Percentiles rank a stretch among this genome's conserved stretches.
Conservation (phyloP, 1,140 invertebrate genomes). For the Drosophila yakuba region DNA sequence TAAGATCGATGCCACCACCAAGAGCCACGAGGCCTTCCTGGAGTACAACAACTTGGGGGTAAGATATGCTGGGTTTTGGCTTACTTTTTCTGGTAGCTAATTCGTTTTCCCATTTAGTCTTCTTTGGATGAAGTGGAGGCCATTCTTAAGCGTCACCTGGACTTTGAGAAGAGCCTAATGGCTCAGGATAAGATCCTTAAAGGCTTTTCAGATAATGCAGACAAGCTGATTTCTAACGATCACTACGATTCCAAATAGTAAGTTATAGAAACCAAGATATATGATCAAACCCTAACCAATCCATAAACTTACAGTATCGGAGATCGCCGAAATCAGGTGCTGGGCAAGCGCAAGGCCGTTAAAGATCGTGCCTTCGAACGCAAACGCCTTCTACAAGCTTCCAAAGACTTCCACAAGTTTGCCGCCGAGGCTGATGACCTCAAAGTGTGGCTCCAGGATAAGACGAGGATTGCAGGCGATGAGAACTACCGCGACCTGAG, state of each 20-base stretch:
- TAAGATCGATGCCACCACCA: constrained; percentile 97
- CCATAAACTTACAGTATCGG: constrained; percentile 87
- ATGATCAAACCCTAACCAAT: neutral
- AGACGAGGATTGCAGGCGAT: constrained; percentile 95
- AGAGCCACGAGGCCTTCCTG: constrained; percentile 96
- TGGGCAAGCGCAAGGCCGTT: constrained; percentile 90
- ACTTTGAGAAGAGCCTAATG: constrained; percentile 96
- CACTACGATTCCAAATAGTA: constrained; percentile 95
- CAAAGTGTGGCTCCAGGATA: constrained; percentile 95
- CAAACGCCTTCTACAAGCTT: constrained; percentile 90
- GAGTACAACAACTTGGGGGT: constrained; percentile 95
- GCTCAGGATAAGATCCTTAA: constrained; percentile 97
- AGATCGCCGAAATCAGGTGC: constrained; percentile 90
- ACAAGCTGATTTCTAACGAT: constrained; percentile 91
- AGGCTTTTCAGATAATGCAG: constrained; percentile 93
- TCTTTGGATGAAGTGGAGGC: constrained; percentile 98
- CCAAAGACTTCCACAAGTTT: constrained; percentile 93
- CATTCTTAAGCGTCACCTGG: constrained; percentile 96
- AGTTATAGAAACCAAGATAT: constrained; percentile 64
- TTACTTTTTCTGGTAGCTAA: neutral
- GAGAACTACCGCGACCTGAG: constrained; percentile 96
- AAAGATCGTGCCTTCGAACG: constrained; percentile 90
- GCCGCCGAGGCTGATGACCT: constrained; percentile 95
- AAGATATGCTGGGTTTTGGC: constrained; percentile 69
- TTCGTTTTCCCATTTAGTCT: constrained; percentile 86